phyloP scores from a whole-genome alignment of 2,888 invertebrate genomes.

The Drosophila parthenogenetica region DNA sequence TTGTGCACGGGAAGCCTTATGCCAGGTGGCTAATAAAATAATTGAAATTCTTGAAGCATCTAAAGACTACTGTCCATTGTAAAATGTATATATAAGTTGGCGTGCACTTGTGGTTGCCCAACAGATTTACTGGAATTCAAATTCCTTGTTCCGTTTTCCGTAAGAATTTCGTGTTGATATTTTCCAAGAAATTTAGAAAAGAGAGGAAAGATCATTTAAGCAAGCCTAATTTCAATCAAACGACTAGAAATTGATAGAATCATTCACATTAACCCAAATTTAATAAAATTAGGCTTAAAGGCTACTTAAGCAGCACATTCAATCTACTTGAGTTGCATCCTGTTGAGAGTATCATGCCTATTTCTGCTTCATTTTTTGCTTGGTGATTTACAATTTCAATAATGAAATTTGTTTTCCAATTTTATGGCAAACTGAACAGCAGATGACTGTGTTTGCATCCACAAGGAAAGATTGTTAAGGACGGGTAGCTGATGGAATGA shows the following conservation, averaged over 20 bases:
- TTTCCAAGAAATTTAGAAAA: background rate
- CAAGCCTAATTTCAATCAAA: background rate
- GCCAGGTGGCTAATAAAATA: slow-evolving; percentile 76
- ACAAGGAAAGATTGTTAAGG: slow-evolving; percentile 37
- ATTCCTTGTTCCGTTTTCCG: slow-evolving; percentile 2
- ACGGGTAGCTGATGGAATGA: slow-evolving; percentile 9
- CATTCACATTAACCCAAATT: slow-evolving; percentile 5
- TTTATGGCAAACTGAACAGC: slow-evolving; percentile 72
- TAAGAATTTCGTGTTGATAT: background rate
- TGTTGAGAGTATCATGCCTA: slow-evolving; percentile 12
- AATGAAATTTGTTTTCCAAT: slow-evolving; percentile 74
- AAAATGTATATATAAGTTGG: slow-evolving; percentile 41
- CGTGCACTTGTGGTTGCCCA: slow-evolving; percentile 29
- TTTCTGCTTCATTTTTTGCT: slow-evolving; percentile 28
- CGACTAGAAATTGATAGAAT: background rate
- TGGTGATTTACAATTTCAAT: slow-evolving; percentile 74
- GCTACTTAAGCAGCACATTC: slow-evolving; percentile 12
- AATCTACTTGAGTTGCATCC: slow-evolving; percentile 11
- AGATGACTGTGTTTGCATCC: slow-evolving; percentile 29
- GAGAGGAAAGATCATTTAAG: background rate
- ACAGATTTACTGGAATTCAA: slow-evolving; percentile 31
- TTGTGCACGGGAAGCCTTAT: slow-evolving; percentile 50
- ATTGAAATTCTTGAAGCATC: slow-evolving; percentile 75
- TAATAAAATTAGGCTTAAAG: slow-evolving; percentile 20
- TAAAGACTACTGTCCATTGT: slow-evolving; percentile 29